Conservation (phyloP, 2,113 vertebrate species). For the Ageneiosus marmoratus region DNA sequence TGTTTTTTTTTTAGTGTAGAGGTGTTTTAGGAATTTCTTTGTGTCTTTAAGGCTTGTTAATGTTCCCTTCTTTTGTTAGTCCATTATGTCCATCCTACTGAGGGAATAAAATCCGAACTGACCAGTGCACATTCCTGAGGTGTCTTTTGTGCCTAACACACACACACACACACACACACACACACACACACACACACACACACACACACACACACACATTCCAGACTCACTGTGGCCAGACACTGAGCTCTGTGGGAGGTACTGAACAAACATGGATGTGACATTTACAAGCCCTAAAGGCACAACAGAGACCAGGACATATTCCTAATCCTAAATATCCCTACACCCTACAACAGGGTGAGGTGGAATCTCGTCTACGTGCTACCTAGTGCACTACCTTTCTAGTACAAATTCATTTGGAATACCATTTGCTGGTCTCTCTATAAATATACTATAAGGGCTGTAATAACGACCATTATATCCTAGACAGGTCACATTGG, state of each 20-base stretch:
- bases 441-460: not conserved
- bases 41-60: not conserved
- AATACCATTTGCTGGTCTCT: not conserved
- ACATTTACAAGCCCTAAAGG: not conserved
- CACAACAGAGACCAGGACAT: not conserved
- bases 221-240: conserved; percentile 7
- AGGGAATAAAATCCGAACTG: not conserved
- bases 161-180: not conserved
- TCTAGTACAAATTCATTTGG: not conserved
- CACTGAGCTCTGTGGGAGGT: conserved; percentile 10
- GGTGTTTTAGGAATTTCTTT: not conserved
- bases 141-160: not conserved
- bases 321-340: not conserved
- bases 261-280: conserved; percentile 12
- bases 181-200: conserved; percentile 18
- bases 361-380: not conserved
- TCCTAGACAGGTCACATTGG: not conserved
- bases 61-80: not conserved
- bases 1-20: not conserved
- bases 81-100: not conserved
- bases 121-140: conserved; percentile 41
- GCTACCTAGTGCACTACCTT: not conserved
- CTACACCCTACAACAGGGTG: not conserved
- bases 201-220: conserved; percentile 31
- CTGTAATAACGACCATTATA: not conserved